Evolutionary conservation across 2,888 invertebrate genomes (phyloP).

Genomic region (Drosophila ustulata): DNA sequence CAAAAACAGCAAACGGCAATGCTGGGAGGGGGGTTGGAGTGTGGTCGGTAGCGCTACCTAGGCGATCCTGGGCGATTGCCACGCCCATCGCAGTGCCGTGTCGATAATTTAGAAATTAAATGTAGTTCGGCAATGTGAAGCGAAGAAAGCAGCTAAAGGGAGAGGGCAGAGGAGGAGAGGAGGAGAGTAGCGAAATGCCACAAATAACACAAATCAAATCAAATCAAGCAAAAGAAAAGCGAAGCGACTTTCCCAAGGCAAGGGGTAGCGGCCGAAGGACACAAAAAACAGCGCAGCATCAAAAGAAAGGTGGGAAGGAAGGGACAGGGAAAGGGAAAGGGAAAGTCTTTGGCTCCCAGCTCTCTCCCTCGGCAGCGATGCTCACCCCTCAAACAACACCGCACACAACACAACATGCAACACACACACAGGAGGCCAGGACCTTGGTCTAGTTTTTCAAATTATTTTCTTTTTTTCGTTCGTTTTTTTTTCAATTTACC

Average conservation of each 20-base stretch:
- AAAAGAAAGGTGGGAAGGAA: not conserved
- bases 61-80: constrained; percentile 18
- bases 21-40: not conserved
- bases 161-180: not conserved
- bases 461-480: constrained; percentile 19
- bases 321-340: not conserved
- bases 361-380: constrained; percentile 4
- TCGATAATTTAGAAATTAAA: constrained; percentile 79
- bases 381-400: constrained; percentile 48
- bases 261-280: constrained; percentile 33
- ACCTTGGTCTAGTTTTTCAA: constrained; percentile 66
- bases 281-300: not conserved
- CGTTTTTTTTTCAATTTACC: constrained; percentile 10
- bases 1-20: constrained; percentile 66
- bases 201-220: constrained; percentile 79
- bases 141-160: not conserved
- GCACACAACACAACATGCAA: constrained; percentile 5
- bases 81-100: constrained; percentile 66
- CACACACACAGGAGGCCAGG: constrained; percentile 39
- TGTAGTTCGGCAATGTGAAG: constrained; percentile 53
- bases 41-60: constrained; percentile 13
- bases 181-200: constrained; percentile 64
- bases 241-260: constrained; percentile 56
- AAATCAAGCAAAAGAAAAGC: constrained; percentile 61
- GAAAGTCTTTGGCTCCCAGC: not conserved